phyloP scores from a whole-genome alignment of 1,140 invertebrate genomes.

The Leptinotarsa undecemlineata region DNA sequence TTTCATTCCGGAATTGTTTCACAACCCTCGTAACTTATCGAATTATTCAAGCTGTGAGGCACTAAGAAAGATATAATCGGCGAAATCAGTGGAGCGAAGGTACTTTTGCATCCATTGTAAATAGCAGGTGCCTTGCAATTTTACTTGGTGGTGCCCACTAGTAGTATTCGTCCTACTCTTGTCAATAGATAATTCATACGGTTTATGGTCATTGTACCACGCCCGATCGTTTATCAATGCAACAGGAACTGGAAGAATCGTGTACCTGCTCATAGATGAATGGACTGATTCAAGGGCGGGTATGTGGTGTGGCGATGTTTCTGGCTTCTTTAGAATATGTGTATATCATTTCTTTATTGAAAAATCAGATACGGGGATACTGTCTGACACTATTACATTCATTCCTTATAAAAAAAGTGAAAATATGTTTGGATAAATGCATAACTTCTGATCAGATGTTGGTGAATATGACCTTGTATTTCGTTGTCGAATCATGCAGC shows the following conservation, averaged over 20 bases:
- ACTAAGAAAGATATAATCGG: conserved; percentile 27
- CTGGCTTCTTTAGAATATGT: too few relatives aligned
- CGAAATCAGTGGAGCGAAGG: conserved; percentile 31
- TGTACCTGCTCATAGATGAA: background rate
- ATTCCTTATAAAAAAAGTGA: too few relatives aligned
- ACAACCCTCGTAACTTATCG: background rate
- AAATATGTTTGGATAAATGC: too few relatives aligned
- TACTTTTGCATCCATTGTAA: conserved; percentile 25
- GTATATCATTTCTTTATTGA: too few relatives aligned
- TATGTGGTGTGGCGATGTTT: background rate
- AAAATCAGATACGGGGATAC: too few relatives aligned
- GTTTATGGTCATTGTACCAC: conserved; percentile 37
- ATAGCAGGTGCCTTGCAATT: conserved; percentile 37
- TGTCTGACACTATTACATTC: too few relatives aligned
- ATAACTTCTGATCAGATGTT: too few relatives aligned
- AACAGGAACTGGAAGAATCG: conserved; percentile 30
- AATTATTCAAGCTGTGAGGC: conserved; percentile 7
- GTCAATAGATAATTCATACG: conserved; percentile 46
- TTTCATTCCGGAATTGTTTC: background rate
- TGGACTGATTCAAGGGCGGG: background rate
- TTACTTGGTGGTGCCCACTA: conserved; percentile 33
- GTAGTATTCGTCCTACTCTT: conserved; percentile 45
- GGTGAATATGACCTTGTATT: too few relatives aligned
- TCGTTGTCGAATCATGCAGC: too few relatives aligned
- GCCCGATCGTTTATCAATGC: conserved; percentile 38